Evolutionary conservation across 2,888 invertebrate species (phyloP).

Genomic region (Amphipoea lucens): DNA sequence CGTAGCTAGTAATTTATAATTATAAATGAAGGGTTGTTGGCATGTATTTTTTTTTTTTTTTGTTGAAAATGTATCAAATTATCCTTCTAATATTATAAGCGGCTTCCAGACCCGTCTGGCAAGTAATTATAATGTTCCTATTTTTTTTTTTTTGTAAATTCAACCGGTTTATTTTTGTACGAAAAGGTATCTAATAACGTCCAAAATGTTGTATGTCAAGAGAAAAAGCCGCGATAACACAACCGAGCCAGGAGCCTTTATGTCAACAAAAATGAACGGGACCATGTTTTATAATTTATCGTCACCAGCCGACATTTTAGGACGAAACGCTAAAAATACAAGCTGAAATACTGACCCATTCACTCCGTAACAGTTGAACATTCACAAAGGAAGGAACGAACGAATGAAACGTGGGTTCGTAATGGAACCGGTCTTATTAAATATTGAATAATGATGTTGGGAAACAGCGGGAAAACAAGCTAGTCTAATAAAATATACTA

Average conservation of each 20-base stretch:
- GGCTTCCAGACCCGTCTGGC: constrained; percentile 30
- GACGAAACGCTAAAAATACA: constrained; percentile 60
- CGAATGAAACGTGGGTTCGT: constrained; percentile 49
- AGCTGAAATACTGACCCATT: constrained; percentile 56
- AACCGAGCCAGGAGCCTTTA: constrained; percentile 49
- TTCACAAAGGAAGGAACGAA: constrained; percentile 57
- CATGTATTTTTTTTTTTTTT: neutral
- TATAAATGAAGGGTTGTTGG: neutral
- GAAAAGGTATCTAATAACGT: constrained; percentile 40
- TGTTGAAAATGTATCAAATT: neutral
- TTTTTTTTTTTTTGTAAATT: constrained; percentile 24
- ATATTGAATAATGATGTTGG: constrained; percentile 67
- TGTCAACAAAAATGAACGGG: constrained; percentile 63
- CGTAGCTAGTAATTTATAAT: too few species aligned
- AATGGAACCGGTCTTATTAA: constrained; percentile 63
- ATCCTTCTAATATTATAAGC: constrained; percentile 17
- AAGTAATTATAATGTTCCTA: constrained; percentile 19
- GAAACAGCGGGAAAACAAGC: constrained; percentile 33
- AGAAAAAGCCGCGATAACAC: constrained; percentile 50
- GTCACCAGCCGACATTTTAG: constrained; percentile 57
- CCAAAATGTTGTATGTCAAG: constrained; percentile 52
- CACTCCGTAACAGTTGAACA: constrained; percentile 50
- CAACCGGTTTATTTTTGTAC: constrained; percentile 47
- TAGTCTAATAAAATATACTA: constrained; percentile 36
- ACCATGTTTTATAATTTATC: constrained; percentile 63